Conservation (phyloP, 1,140 invertebrate species). For the Bombus confusus region DNA sequence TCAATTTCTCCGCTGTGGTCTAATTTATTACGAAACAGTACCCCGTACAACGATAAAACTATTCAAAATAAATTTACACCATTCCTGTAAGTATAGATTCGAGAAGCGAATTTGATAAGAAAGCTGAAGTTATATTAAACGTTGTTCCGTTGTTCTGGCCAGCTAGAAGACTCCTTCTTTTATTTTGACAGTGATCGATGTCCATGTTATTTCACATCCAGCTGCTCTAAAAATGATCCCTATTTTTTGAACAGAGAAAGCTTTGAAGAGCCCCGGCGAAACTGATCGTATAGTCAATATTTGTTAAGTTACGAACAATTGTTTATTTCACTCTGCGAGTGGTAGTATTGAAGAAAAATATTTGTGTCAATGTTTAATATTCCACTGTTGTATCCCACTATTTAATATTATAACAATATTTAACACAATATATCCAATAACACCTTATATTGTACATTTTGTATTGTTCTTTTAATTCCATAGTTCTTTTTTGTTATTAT, state of each 20-base stretch:
- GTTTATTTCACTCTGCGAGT: conserved; percentile 4
- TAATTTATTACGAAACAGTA: background rate
- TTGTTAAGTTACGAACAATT: conserved; percentile 32
- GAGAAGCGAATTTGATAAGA: conserved; percentile 40
- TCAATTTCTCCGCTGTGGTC: background rate
- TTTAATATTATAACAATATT: no score
- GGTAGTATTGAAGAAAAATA: conserved; percentile 19
- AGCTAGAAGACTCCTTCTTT: conserved; percentile 50
- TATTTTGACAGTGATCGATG: conserved; percentile 70
- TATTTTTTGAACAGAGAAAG: conserved; percentile 51
- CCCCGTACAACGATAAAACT: background rate
- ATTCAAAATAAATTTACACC: conserved; percentile 49
- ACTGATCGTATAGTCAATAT: conserved; percentile 54
- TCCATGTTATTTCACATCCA: conserved; percentile 65
- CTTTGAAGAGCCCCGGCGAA: conserved; percentile 5
- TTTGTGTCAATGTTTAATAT: conserved; percentile 4
- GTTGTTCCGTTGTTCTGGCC: conserved; percentile 51
- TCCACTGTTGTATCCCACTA: no score
- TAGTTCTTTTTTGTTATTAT: no score
- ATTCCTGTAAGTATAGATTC: background rate
- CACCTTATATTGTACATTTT: no score
- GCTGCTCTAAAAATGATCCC: conserved; percentile 47
- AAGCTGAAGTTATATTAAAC: conserved; percentile 66
- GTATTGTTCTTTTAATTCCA: no score
- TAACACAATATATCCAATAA: no score